A percentile compares a stretch with the other conserved stretches of the same genome.
phyloP scores from a whole-genome alignment of 2,113 vertebrate species.

The Gambusia affinis region DNA sequence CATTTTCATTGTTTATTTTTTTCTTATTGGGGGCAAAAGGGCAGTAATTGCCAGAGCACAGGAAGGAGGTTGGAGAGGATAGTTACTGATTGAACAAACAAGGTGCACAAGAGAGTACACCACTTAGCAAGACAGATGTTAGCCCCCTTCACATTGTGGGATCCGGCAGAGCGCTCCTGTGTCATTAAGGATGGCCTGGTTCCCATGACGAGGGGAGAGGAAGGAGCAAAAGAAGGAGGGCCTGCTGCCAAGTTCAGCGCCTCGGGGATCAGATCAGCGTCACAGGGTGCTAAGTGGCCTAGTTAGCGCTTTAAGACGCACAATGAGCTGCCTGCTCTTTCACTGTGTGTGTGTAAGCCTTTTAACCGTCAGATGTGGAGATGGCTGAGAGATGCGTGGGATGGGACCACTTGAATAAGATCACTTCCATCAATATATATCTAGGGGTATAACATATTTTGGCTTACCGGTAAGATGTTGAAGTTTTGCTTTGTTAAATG shows the following conservation, averaged over 20 bases:
- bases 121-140: conserved; percentile 81
- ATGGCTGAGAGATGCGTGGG: conserved; percentile 38
- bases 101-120: conserved; percentile 75
- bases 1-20: background rate
- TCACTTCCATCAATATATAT: conserved; percentile 51
- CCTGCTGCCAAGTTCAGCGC: conserved; percentile 75
- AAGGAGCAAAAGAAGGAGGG: conserved; percentile 72
- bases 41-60: conserved; percentile 17
- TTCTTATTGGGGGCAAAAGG: background rate
- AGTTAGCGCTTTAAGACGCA: conserved; percentile 79
- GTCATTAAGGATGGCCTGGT: conserved; percentile 80
- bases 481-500: conserved; percentile 4
- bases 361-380: conserved; percentile 74
- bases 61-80: conserved; percentile 4
- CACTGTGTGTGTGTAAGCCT: conserved; percentile 69
- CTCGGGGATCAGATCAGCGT: conserved; percentile 79
- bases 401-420: conserved; percentile 1
- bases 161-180: conserved; percentile 72
- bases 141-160: conserved; percentile 77
- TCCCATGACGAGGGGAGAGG: conserved; percentile 78
- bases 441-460: conserved; percentile 2
- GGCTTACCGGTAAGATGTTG: background rate
- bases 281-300: conserved; percentile 80
- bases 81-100: conserved; percentile 76
- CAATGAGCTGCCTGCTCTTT: conserved; percentile 77